Evolutionary conservation across 2,797 vertebrate genomes (phyloP), one percentile per base, ranked within the genome.

Genomic region (Podargus strigoides): DNA sequence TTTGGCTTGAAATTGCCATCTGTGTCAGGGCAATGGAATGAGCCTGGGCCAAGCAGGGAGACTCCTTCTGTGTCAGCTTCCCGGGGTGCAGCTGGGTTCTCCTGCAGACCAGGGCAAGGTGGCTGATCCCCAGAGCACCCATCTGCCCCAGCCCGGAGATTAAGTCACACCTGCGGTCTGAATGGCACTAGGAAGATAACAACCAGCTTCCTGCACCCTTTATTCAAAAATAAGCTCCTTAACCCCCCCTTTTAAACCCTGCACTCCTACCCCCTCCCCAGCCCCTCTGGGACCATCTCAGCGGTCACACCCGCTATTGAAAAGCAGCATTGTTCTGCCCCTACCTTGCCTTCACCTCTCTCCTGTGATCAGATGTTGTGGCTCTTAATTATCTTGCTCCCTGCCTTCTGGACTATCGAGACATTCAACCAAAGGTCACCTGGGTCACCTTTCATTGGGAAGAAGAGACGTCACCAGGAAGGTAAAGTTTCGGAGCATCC

Each of bases 331-430:
- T 96, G 96, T 95, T 53, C 73, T 74, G 77, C 7, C 86, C 93
- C 85, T 77, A 91, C 95, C 95, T 92, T 87, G 93, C 89, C 94
- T 85, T 94, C 95, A 96, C 94, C 93, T 96, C 94, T 94, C 90
- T 82, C 90, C 94, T 96, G 55, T 96, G 96, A 97, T 96, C 96
- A 97, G 92, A 88, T 72, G 79, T 82, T 94, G 55, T 42, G 87
- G 94, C 95, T 92, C 93, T 94, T 94, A 96, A 97, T 85, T 97
- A 96, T 93, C 95, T 89, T 22, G 69, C 50, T 87, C 77, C 53
- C 39, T 94, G 79, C 95, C 86, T 93, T 89, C 88, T 94, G 95
- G 87, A 94, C 93, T 87, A 87, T 63, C 58, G 36, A 63, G 94
- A 89, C 87, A 60, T 88, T 95, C 95, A 94, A 81, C 82, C 84